Base-by-base conservation (phyloP, 2,113 vertebrate genomes). In the Oryzias woworae region DNA sequence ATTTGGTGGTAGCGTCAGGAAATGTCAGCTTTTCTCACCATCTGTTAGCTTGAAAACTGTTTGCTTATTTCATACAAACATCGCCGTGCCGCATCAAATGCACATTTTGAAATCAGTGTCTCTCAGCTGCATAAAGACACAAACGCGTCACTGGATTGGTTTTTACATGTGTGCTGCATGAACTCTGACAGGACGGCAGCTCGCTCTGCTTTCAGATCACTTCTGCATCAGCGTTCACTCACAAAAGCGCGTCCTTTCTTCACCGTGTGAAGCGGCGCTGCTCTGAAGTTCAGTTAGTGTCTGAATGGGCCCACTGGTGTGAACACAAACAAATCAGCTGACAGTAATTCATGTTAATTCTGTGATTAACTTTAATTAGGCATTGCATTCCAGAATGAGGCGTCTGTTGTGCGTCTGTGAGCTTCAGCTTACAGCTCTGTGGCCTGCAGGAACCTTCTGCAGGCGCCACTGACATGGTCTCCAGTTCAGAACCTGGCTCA, bases 11-110 rank as follows among this genome's bases (percentile, higher is more conserved):
- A 56, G 50, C 66, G 67, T 67, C 22, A 16, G 36, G 81, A 78
- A 85, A 82, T 71, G 77, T 77, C 81, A 81, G 69, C 63, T 64
- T 70, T 46, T 59, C 47, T 71, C 66, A 42, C 53, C 13, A 54
- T 58, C 55, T 74, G 46, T 66, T 68, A 53, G 26, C 45, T 44
- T 63, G 44, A 24, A 45, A 69, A 43, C 45, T 42, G 31, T 73
- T 31, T n/a, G 52, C 47, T 75, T 41, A 31, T 69, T 71, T 73
- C 59, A 62, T 57, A 71, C 52, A 53, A 54, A 45, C 16, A 58
- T 43, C 62, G 26, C 31, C 23, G 52, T 3, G 14, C n/a, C 2
- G 18, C 41, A 56, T 65, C 28, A 73, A 73, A 78, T 71, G 31
- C 36, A 60, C 73, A 71, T 77, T 65, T 20, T 43, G 58, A 66